These are phyloP conservation scores for Fundulus diaphanus DNA, from an alignment of 2,797 vertebrate genomes.

Conservation along the genomic window DNA sequence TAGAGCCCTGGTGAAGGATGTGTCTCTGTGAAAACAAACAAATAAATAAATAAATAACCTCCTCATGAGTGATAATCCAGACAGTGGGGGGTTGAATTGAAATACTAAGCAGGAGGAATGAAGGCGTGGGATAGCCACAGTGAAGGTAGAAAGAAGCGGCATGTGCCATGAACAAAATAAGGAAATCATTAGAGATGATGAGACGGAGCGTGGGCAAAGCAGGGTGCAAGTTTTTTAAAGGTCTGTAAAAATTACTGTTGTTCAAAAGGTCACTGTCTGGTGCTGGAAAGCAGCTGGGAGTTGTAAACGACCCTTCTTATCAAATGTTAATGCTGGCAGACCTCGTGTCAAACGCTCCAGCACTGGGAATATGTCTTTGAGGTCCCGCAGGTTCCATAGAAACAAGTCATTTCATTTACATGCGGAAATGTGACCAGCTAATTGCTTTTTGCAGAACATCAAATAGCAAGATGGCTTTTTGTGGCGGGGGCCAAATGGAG, in stretches of 20 bases:
- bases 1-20: slow-evolving; percentile 69
- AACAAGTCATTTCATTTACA: slow-evolving; percentile 85
- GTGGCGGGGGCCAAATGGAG: slow-evolving; percentile 57
- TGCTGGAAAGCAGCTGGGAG: slow-evolving; percentile 82
- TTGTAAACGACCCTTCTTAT: slow-evolving; percentile 86
- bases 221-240: slow-evolving; percentile 80
- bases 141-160: slow-evolving; percentile 52
- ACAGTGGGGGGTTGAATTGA: slow-evolving; percentile 48
- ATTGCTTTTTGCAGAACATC: slow-evolving; percentile 81
- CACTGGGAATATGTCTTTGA: slow-evolving; percentile 79
- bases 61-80: slow-evolving; percentile 69
- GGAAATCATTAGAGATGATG: slow-evolving; percentile 76
- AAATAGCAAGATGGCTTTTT: slow-evolving; percentile 71
- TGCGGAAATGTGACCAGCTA: slow-evolving; percentile 77
- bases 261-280: slow-evolving; percentile 86
- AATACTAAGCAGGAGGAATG: slow-evolving; percentile 54
- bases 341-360: slow-evolving; percentile 71
- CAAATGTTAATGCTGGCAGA: slow-evolving; percentile 87
- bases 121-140: slow-evolving; percentile 49
- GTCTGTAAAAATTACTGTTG: slow-evolving; percentile 83
- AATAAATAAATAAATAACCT: slow-evolving; percentile 60
- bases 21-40: slow-evolving; percentile 52
- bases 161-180: slow-evolving; percentile 66
- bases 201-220: slow-evolving; percentile 66
- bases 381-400: slow-evolving; percentile 82